A percentile compares a stretch with the other conserved stretches of the same genome.
Conservation (phyloP, 1,140 invertebrate species). For the Cydia splendana region DNA sequence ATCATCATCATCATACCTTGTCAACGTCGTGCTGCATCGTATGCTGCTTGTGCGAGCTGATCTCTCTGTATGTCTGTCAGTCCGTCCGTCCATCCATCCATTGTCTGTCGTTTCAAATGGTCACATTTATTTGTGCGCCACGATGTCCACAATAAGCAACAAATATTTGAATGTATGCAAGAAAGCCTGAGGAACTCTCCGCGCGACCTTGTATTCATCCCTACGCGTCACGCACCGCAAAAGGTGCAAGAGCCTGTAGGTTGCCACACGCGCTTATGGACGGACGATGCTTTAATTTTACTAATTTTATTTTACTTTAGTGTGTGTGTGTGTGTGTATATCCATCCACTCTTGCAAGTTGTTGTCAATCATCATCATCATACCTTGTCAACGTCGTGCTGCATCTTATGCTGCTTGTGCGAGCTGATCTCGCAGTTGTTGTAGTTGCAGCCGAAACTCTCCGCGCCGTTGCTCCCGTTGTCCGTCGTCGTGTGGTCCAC, state of each 20-base stretch:
- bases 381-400: slow-evolving; percentile 75
- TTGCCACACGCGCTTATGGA: no score
- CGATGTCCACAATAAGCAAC: no score
- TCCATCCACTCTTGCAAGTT: not conserved
- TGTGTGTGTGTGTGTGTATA: not conserved
- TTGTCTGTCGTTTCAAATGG: slow-evolving; percentile 45
- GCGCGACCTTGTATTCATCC: no score
- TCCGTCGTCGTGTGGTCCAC: slow-evolving; percentile 61
- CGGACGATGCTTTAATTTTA: no score
- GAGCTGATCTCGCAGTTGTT: slow-evolving; percentile 66
- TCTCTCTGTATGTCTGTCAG: slow-evolving; percentile 68
- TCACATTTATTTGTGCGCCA: no score
- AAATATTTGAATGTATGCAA: no score
- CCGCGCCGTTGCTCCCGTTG: slow-evolving; percentile 55
- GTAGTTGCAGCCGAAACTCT: slow-evolving; percentile 67
- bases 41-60: slow-evolving; percentile 65
- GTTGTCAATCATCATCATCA: not conserved
- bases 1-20: slow-evolving; percentile 50
- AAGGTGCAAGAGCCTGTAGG: no score
- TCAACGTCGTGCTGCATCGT: slow-evolving; percentile 76
- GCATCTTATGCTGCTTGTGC: slow-evolving; percentile 72
- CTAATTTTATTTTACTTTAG: no score
- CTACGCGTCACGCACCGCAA: no score
- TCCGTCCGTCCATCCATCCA: slow-evolving; percentile 60
- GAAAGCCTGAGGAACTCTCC: no score